A percentile compares a stretch with the other conserved stretches of the same genome.
phyloP scores from a whole-genome alignment of 2,797 vertebrate genomes.

The Heteromormyrus szaboi region DNA sequence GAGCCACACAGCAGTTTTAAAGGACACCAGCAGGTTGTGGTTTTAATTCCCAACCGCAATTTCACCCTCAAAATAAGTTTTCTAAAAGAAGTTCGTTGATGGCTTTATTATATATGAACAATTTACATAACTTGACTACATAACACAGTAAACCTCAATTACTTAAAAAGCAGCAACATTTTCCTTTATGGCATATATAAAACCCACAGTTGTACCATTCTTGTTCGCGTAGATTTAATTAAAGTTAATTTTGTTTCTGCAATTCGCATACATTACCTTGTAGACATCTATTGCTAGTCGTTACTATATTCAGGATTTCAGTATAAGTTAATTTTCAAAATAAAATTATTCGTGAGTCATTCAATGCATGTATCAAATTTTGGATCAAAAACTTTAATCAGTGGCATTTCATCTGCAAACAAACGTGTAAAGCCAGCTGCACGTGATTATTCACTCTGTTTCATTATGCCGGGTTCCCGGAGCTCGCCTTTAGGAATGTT shows the following conservation, averaged over 20 bases:
- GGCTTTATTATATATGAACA: background rate
- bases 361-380: background rate
- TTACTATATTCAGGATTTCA: background rate
- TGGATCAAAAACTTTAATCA: slow-evolving; percentile 7
- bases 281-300: background rate
- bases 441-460: background rate
- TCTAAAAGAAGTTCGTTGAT: background rate
- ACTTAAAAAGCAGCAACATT: background rate
- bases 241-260: background rate
- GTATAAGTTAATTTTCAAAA: background rate
- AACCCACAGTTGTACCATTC: background rate
- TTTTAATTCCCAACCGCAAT: background rate
- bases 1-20: background rate
- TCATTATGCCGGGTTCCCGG: background rate
- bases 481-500: background rate
- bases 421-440: background rate
- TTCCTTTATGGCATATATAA: background rate
- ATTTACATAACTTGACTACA: background rate
- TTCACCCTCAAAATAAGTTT: background rate
- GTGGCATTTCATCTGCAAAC: background rate
- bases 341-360: background rate
- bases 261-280: background rate
- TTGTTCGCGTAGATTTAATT: background rate
- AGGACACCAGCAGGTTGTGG: background rate
- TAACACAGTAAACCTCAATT: background rate